A percentile compares a stretch with the other conserved stretches of the same genome.
Evolutionary conservation across 2,797 vertebrate genomes (phyloP).

Genomic region (Scyliorhinus canicula): DNA sequence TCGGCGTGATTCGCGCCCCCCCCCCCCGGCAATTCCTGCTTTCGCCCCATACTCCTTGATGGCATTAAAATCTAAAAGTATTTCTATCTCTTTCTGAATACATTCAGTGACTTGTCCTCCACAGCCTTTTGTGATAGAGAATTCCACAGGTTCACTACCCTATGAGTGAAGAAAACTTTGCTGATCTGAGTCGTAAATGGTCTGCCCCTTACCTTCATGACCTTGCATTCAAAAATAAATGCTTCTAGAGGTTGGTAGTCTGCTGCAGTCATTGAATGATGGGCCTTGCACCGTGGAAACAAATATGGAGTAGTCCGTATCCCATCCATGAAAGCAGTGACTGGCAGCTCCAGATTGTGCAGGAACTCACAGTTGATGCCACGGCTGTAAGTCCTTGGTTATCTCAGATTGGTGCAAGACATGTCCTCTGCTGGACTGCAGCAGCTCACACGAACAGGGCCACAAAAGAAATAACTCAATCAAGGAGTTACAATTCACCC

Average conservation of each 20-base stretch:
- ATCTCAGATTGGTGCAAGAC: not conserved
- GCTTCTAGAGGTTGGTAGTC: not conserved
- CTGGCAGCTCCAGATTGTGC: not conserved
- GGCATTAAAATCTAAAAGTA: too few relatives aligned
- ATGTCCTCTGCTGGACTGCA: not conserved
- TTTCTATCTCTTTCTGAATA: too few relatives aligned
- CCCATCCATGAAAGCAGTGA: not conserved
- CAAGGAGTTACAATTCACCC: not conserved
- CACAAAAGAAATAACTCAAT: not conserved
- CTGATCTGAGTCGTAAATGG: too few relatives aligned
- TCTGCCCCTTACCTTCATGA: too few relatives aligned
- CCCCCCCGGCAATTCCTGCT: too few relatives aligned
- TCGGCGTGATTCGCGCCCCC: too few relatives aligned
- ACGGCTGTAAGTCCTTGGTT: not conserved
- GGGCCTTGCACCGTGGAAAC: not conserved
- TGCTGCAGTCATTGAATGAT: not conserved
- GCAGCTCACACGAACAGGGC: not conserved
- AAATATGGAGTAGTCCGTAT: not conserved
- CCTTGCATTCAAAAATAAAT: not conserved
- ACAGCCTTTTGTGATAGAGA: too few relatives aligned
- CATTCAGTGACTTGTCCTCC: too few relatives aligned
- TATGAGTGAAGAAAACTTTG: too few relatives aligned
- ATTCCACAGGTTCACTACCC: too few relatives aligned
- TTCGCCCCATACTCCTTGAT: too few relatives aligned
- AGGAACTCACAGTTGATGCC: not conserved